These are phyloP conservation scores for Morbakka virulenta DNA, from an alignment of 30 jellyfish, hydroid and myxozoan genomes.

Conservation along the genomic window DNA sequence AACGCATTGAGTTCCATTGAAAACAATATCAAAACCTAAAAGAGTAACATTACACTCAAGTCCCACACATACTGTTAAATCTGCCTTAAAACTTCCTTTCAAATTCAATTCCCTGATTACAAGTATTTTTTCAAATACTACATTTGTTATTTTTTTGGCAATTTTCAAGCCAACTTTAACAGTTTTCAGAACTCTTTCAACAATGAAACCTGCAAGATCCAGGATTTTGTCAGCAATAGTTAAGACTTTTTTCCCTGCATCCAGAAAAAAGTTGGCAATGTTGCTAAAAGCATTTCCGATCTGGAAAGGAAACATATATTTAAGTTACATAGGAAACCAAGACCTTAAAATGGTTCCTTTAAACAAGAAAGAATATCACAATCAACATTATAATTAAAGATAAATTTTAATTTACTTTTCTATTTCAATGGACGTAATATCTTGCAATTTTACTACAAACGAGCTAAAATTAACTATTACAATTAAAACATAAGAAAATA, in stretches of 20 bases:
- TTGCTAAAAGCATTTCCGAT: not conserved
- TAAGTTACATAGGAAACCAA: too few relatives aligned
- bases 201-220: not conserved
- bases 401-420: too few relatives aligned
- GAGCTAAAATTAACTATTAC: too few relatives aligned
- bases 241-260: not conserved
- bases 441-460: too few relatives aligned
- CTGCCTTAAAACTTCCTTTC: not conserved
- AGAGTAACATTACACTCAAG: not conserved
- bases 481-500: too few relatives aligned
- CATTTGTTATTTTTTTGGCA: not conserved
- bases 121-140: not conserved
- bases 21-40: not conserved
- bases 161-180: not conserved
- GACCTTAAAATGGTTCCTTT: too few relatives aligned
- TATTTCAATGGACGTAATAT: too few relatives aligned
- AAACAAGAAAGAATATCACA: too few relatives aligned
- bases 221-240: not conserved
- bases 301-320: too few relatives aligned
- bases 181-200: not conserved
- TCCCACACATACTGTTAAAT: not conserved
- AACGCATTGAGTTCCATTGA: not conserved
- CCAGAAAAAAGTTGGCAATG: not conserved
- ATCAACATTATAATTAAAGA: too few relatives aligned
- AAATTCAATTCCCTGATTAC: not conserved